phyloP scores from a whole-genome alignment of 2,797 vertebrate genomes.

The Anas acuta region DNA sequence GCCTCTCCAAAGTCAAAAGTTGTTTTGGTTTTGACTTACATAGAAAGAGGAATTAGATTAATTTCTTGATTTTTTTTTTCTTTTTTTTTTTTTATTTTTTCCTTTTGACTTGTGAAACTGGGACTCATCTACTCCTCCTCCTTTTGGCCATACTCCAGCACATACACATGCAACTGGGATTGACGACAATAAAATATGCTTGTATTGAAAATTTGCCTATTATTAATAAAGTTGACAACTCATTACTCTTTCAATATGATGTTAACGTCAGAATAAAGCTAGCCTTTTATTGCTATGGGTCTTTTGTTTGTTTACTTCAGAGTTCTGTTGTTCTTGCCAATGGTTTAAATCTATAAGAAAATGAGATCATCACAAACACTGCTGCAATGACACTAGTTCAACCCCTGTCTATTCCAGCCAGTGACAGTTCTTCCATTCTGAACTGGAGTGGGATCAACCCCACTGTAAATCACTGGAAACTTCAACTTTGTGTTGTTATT shows the following conservation, averaged over 20 bases:
- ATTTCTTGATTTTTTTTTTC: background rate
- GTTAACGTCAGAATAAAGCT: slow-evolving; percentile 35
- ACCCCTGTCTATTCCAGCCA: slow-evolving; percentile 8
- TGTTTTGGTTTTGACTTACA: background rate
- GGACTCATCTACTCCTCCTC: background rate
- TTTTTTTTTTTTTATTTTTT: background rate
- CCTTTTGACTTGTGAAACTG: background rate
- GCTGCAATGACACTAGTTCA: background rate
- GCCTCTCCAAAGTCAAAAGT: background rate
- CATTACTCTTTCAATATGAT: slow-evolving; percentile 29
- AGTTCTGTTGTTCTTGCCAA: slow-evolving; percentile 22
- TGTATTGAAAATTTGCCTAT: slow-evolving; percentile 51
- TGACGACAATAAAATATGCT: slow-evolving; percentile 36
- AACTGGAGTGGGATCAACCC: background rate
- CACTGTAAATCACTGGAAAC: slow-evolving; percentile 4
- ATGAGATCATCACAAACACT: slow-evolving; percentile 26
- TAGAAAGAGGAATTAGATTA: background rate
- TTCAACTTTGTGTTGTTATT: background rate
- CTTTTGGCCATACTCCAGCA: slow-evolving; percentile 39
- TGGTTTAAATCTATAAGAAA: slow-evolving; percentile 24
- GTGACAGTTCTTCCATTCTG: slow-evolving; percentile 31
- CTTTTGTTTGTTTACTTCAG: slow-evolving; percentile 50
- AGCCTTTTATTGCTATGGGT: slow-evolving; percentile 31
- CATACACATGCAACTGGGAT: slow-evolving; percentile 5
- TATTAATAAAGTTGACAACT: slow-evolving; percentile 53